Base-by-base conservation (phyloP, 2,797 vertebrate genomes). In the Poeciliopsis turneri region DNA sequence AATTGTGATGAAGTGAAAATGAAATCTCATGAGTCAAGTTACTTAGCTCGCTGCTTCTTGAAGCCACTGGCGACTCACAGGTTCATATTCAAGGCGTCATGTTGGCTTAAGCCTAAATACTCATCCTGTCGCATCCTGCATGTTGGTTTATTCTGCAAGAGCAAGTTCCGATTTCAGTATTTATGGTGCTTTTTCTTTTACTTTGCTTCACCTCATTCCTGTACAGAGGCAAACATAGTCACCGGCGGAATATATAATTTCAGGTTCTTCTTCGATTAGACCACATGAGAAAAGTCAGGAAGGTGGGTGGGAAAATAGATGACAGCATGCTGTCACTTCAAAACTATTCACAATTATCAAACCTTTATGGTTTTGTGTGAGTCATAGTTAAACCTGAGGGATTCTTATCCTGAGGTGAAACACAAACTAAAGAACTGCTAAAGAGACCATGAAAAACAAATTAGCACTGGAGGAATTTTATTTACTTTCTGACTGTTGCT, bases 31-130 rank as follows among this genome's bases (percentile, higher is more conserved):
- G 55, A 70, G 53, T 39, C 4, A 70, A 71, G 75, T 83, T 86
- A 89, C 45, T 86, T 87, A 88, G 46, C n/a, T 68, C 66, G 69
- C 76, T 78, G 46, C 74, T 57, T 74, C 68, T 47, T 76, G 75
- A 66, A 11, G 64, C 64, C 23, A 43, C 39, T 12, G 78, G 82
- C 70, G 25, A 78, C 81, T 68, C 74, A 15, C 59, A n/a, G 41
- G n/a, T 43, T 68, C 51, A 74, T n/a, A 51, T 75, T 64, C 68
- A 47, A 72, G 6, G 23, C 71, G 61, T 69, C 74, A 8, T 43
- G 30, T 77, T 41, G 7, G 28, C 61, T 41, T 28, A 72, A 0
- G 46, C 45, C 51, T 72, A 47, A 49, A 51, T 49, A 23, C 16
- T 72, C 75, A 82, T 46, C 30, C 15, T 61, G 68, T 36, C 46